Conservation (phyloP, 1,140 invertebrate genomes). For the Acyrthosiphon pisum region DNA sequence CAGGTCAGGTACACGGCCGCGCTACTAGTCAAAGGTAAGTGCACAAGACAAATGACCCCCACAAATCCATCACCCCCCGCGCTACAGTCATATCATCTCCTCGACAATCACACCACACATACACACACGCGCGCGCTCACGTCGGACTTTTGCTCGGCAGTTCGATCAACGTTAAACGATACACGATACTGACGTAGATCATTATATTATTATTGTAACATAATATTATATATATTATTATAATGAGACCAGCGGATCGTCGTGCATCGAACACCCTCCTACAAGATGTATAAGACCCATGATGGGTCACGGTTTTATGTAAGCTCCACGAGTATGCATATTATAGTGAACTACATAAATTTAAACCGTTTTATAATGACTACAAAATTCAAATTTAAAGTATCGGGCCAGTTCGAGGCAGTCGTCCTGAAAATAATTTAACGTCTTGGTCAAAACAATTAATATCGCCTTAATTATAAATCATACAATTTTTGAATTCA, state of each 20-base stretch:
- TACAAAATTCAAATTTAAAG: neutral
- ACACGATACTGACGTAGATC: neutral
- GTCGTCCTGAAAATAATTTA: neutral
- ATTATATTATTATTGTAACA: neutral
- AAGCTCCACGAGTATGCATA: neutral
- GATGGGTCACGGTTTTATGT: neutral
- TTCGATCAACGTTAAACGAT: neutral
- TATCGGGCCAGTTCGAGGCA: neutral
- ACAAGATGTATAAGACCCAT: no score
- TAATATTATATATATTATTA: neutral
- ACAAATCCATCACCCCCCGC: conserved; percentile 15
- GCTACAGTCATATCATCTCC: neutral
- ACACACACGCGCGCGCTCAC: neutral
- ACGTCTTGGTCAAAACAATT: neutral
- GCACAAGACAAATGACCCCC: neutral
- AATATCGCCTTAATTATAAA: neutral
- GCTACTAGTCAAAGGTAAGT: conserved; percentile 84
- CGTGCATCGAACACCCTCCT: neutral
- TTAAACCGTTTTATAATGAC: neutral
- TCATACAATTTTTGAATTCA: neutral
- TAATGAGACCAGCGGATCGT: neutral
- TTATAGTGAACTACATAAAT: neutral
- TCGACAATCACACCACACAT: neutral
- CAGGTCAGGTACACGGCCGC: conserved; percentile 81
- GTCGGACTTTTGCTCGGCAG: neutral